phyloP scores from a whole-genome alignment of 2,888 invertebrate species.

The Sesamia inferens region DNA sequence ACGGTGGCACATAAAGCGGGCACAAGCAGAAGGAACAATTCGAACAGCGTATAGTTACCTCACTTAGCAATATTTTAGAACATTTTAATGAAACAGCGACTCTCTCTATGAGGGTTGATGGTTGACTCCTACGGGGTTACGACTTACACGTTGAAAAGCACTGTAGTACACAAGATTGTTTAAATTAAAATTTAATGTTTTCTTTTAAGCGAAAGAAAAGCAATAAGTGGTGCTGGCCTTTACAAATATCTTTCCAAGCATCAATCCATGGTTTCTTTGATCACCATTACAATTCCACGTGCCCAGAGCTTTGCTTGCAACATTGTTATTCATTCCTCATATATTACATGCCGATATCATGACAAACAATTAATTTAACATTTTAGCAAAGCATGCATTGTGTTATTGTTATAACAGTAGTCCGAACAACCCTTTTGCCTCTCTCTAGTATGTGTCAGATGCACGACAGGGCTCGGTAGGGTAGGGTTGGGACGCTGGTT shows the following conservation, averaged over 20 bases:
- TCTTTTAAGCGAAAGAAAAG: neutral
- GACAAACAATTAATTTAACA: neutral
- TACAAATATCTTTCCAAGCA: neutral
- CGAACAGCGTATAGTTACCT: neutral
- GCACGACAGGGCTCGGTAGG: neutral
- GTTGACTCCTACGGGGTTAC: no score
- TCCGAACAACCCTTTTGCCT: conserved; percentile 27
- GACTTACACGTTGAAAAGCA: no score
- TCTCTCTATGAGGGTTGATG: no score
- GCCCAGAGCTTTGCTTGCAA: neutral
- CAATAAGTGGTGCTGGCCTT: neutral
- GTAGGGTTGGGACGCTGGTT: conserved; percentile 15
- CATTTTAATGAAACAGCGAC: no score
- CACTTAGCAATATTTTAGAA: neutral
- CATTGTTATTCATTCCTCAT: neutral
- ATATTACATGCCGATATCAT: neutral
- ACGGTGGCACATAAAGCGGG: conserved; percentile 20
- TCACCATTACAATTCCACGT: neutral
- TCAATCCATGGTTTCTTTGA: neutral
- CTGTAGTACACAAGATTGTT: neutral
- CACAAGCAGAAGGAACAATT: conserved; percentile 12
- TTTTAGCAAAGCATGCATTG: neutral
- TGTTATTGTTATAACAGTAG: no score
- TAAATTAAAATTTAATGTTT: neutral
- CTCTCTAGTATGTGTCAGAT: neutral